Conservation (phyloP, 92 coral and sea anemone genomes). For the Bergia sp. region DNA sequence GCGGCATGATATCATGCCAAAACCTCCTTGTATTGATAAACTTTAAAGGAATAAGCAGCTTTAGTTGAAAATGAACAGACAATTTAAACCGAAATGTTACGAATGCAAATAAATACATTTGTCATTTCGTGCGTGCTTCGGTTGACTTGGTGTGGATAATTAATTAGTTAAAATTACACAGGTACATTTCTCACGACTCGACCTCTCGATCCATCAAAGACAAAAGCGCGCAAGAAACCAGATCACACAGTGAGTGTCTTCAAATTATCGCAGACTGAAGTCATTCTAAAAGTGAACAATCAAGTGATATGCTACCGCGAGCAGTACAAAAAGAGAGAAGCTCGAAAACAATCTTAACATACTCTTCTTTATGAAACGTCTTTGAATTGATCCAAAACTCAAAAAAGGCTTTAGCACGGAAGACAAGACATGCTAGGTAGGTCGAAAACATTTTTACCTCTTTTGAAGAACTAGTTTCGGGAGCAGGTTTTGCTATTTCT, state of each 20-base stretch:
- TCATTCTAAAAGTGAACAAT: background rate
- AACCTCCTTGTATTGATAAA: conserved; percentile 5
- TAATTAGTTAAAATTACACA: background rate
- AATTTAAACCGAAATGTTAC: background rate
- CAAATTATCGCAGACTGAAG: background rate
- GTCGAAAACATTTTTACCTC: background rate
- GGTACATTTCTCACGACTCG: background rate
- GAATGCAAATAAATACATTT: background rate
- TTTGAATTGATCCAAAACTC: background rate
- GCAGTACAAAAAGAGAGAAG: background rate
- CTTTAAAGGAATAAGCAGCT: background rate
- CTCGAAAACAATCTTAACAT: background rate
- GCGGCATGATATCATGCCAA: background rate
- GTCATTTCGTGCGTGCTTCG: background rate
- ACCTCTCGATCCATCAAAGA: background rate
- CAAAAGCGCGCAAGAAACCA: background rate
- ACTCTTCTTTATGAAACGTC: background rate
- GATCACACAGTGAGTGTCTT: background rate
- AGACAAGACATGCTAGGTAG: background rate
- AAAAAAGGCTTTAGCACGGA: background rate
- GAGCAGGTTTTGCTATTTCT: background rate
- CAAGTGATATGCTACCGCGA: background rate
- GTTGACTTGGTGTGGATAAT: background rate
- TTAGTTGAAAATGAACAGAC: background rate
- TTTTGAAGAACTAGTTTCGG: background rate